A percentile compares a stretch with the other conserved stretches of the same genome.
Evolutionary conservation across 2,888 invertebrate species (phyloP).

Genomic region (Pinctada fucata): DNA sequence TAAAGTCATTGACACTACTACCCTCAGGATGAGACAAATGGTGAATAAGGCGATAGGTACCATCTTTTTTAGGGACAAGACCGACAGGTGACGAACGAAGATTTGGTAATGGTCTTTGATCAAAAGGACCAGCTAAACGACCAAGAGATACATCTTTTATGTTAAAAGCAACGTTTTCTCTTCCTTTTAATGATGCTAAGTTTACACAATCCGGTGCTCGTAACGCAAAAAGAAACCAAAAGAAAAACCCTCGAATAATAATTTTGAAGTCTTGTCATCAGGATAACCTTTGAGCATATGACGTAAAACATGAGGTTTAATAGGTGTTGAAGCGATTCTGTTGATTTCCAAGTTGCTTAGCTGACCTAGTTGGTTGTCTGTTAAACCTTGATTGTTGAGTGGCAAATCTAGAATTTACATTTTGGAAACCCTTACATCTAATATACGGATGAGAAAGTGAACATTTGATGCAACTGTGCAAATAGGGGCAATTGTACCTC

Average conservation of each 20-base stretch:
- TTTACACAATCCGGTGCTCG: no score
- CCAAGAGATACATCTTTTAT: neutral
- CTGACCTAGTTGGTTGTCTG: neutral
- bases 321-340: slow-evolving; percentile 5
- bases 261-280: neutral
- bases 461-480: slow-evolving; percentile 14
- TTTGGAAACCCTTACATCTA: neutral
- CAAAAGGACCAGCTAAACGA: slow-evolving; percentile 13
- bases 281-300: slow-evolving; percentile 5
- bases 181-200: no score
- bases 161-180: no score
- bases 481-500: neutral
- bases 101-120: neutral
- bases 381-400: neutral
- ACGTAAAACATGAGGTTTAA: slow-evolving; percentile 1
- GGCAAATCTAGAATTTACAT: slow-evolving; percentile 1
- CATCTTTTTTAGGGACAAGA: slow-evolving; percentile 3
- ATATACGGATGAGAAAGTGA: neutral
- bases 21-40: slow-evolving; percentile 15
- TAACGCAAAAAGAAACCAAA: slow-evolving; percentile 7
- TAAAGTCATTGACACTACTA: slow-evolving; percentile 23
- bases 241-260: slow-evolving; percentile 4
- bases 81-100: slow-evolving; percentile 19
- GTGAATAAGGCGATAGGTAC: slow-evolving; percentile 20
- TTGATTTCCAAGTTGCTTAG: slow-evolving; percentile 3